Conservation (phyloP, 1,140 invertebrate species). For the Apis florea region DNA sequence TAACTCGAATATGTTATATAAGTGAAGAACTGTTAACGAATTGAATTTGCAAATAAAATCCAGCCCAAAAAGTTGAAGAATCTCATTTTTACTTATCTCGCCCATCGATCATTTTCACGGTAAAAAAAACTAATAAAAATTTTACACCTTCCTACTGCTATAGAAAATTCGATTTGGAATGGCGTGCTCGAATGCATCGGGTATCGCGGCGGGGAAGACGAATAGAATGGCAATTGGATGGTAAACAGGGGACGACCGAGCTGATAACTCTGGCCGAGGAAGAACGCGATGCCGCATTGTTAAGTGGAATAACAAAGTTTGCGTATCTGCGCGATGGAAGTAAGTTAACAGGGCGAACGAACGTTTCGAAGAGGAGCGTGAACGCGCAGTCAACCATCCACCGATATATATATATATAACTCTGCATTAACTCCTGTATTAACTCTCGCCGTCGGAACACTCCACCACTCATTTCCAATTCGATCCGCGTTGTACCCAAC, state of each 20-base stretch:
- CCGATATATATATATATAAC: too few species aligned
- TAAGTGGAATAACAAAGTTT: slow-evolving; percentile 15
- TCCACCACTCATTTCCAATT: neutral
- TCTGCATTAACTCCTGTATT: too few species aligned
- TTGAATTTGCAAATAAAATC: too few species aligned
- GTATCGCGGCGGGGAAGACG: neutral
- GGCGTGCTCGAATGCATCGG: neutral
- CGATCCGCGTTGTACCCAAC: neutral
- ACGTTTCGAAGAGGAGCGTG: neutral
- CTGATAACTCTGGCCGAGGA: slow-evolving; percentile 30
- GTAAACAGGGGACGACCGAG: neutral
- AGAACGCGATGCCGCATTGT: slow-evolving; percentile 33
- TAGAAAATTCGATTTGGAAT: neutral
- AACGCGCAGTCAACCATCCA: too few species aligned
- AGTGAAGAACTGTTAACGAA: too few species aligned
- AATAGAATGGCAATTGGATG: neutral
- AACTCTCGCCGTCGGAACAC: too few species aligned
- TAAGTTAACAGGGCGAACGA: neutral
- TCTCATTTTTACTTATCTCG: too few species aligned
- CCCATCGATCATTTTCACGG: too few species aligned
- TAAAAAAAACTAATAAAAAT: too few species aligned
- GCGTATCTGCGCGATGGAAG: neutral
- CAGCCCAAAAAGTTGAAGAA: too few species aligned
- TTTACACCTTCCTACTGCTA: neutral
- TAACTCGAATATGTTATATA: too few species aligned